Evolutionary conservation across 2,888 invertebrate species (phyloP), one percentile per base, ranked within the genome.

Genomic region (Eristalis tenax): DNA sequence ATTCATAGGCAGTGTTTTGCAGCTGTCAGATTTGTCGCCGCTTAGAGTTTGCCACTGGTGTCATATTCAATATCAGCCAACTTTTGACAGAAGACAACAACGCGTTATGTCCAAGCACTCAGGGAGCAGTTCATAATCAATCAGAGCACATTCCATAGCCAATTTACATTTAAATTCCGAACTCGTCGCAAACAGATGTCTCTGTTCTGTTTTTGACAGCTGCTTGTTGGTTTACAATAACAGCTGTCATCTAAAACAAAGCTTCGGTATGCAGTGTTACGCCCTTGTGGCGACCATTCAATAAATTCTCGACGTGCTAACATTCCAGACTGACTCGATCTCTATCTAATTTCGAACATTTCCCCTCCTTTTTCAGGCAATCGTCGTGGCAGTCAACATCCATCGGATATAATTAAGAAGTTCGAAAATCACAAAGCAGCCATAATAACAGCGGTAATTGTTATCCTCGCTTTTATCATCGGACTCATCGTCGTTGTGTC

Each of bases 401-500:
- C 85, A 56, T 70, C 80, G 18, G 35, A 88, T 28, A 76, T 65
- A 0, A 86, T 78, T 28, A 84, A 80, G 32, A 87, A 82, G 63
- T 66, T 89, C 35, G 76, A 83, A 5, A 89, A 88, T 23, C 89
- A 89, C 5, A 90, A 89, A 74, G 83, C 88, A 4, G 43, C 85
- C 57, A 74, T 90, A 15, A 86, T 90, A 18, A 89, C 89, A 23
- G 83, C 86, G 64, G 26, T 79, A 18, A 88, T 89, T 11, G 73
- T 90, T n/a, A 40, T 91, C 3, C 63, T 90, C 18, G 90, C 89
- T 43, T 84, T 90, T 3, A 23, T 91, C 2, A 77, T 91, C 59
- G 91, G 89, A 63, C 83, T 90, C 18, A 70, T 91, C 50, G 43
- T 91, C 88, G 88, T 90, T 22, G 82, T 89, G 15, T 87, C 89